phyloP scores from a whole-genome alignment of 2,888 invertebrate species.

The Eurois occulta region DNA sequence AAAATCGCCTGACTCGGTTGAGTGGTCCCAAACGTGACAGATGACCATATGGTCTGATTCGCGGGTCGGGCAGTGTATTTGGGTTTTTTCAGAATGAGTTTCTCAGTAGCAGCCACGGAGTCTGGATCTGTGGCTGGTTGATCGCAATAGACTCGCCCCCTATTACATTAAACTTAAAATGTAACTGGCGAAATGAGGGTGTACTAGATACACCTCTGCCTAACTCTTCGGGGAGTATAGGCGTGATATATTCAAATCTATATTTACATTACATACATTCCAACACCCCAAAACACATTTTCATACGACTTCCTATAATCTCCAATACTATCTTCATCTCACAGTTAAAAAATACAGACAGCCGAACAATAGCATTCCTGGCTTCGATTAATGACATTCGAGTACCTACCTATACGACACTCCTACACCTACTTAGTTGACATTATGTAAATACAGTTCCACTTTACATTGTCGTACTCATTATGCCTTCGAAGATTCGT shows the following conservation, averaged over 20 bases:
- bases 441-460: constrained; percentile 90
- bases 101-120: not conserved
- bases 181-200: no score
- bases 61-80: not conserved
- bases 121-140: not conserved
- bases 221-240: not conserved
- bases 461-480: constrained; percentile 90
- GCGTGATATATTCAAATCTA: constrained; percentile 16
- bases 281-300: constrained; percentile 41
- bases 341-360: constrained; percentile 84
- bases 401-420: constrained; percentile 77
- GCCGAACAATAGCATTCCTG: constrained; percentile 87
- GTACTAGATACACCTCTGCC: not conserved
- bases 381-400: constrained; percentile 87
- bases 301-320: constrained; percentile 67
- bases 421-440: constrained; percentile 90
- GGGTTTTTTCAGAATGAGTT: not conserved
- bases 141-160: not conserved
- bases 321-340: constrained; percentile 77
- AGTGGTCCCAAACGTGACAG: not conserved
- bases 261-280: constrained; percentile 30
- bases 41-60: not conserved
- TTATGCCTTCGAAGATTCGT: constrained; percentile 89
- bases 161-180: not conserved
- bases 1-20: not conserved